Evolutionary conservation across 2,113 vertebrate genomes (phyloP).

Genomic region (Hippopotamus amphibius): DNA sequence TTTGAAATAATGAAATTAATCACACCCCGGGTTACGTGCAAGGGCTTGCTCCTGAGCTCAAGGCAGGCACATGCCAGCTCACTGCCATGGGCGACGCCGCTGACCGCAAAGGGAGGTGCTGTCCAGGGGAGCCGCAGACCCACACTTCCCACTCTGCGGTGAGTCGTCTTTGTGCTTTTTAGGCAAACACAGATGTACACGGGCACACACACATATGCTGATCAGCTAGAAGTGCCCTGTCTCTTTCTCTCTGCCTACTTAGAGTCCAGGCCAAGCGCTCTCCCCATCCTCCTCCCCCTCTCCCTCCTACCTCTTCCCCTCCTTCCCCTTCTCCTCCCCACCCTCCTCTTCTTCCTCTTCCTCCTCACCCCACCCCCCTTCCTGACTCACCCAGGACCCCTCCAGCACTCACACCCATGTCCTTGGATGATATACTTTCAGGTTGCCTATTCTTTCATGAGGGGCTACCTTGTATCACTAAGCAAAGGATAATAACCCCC

Average conservation of each 20-base stretch:
- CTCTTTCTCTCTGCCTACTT: background rate
- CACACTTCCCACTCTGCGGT: background rate
- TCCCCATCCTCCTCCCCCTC: too few relatives aligned
- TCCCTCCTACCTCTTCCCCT: too few relatives aligned
- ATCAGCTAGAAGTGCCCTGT: background rate
- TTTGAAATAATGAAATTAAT: slow-evolving; percentile 83
- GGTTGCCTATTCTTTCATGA: background rate
- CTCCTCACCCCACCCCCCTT: background rate
- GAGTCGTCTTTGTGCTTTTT: background rate
- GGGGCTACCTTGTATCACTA: background rate
- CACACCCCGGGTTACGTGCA: slow-evolving; percentile 64
- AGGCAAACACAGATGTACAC: background rate
- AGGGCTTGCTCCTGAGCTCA: slow-evolving; percentile 7
- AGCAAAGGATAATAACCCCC: background rate
- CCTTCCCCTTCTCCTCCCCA: background rate
- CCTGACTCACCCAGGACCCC: background rate
- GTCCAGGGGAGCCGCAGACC: background rate
- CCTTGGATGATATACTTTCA: background rate
- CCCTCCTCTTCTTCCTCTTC: too few relatives aligned
- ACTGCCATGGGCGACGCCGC: background rate
- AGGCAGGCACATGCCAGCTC: background rate
- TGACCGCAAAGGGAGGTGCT: background rate
- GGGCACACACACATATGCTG: background rate
- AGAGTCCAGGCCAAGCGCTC: background rate
- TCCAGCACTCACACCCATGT: background rate